Evolutionary conservation across 2,797 vertebrate genomes (phyloP).

Genomic region (Notamacropus eugenii): DNA sequence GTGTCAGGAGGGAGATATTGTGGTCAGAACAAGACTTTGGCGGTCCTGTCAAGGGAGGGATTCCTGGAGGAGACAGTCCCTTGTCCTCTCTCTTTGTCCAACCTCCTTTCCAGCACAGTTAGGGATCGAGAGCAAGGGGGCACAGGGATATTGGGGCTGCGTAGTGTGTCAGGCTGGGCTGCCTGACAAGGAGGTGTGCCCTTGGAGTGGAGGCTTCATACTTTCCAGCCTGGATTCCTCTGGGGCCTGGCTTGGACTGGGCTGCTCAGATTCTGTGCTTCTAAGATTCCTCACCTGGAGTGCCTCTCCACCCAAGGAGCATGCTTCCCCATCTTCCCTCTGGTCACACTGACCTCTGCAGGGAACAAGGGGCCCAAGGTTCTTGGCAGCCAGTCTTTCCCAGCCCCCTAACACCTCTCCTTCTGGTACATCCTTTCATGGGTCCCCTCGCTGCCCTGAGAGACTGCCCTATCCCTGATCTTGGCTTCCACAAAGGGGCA

Average conservation of each 20-base stretch:
- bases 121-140: too few relatives aligned
- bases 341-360: neutral
- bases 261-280: neutral
- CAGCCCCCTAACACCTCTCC: too few relatives aligned
- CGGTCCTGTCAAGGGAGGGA: neutral
- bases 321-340: too few relatives aligned
- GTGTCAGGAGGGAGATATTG: too few relatives aligned
- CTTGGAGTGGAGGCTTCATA: neutral
- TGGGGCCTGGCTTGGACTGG: neutral
- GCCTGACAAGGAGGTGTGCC: neutral
- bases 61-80: neutral
- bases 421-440: too few relatives aligned
- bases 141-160: neutral
- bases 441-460: too few relatives aligned
- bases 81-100: too few relatives aligned
- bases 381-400: too few relatives aligned
- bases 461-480: too few relatives aligned
- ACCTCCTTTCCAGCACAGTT: too few relatives aligned
- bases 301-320: neutral
- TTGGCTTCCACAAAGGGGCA: too few relatives aligned
- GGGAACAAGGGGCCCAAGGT: neutral
- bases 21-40: neutral
- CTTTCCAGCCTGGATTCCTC: neutral
- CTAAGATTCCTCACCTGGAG: neutral
- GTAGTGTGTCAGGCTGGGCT: neutral